Evolutionary conservation across 64 coral and sea anemone species (phyloP), one percentile per base, ranked within the genome.

Genomic region (Astreopora myriophthalma): DNA sequence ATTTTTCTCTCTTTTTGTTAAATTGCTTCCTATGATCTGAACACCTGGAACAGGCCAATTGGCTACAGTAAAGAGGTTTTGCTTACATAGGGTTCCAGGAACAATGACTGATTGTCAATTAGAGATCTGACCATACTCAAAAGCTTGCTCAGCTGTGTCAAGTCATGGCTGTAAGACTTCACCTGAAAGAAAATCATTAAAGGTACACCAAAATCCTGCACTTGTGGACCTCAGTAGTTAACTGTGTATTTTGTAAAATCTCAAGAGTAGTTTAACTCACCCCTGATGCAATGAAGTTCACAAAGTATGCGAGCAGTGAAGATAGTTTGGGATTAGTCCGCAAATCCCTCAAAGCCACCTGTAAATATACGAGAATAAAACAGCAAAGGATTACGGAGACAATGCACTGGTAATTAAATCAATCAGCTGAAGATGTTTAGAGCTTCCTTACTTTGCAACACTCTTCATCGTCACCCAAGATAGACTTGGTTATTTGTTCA

Each of bases 71-170:
- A 76, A 39, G 6, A 34, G 25, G 23, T 0, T 39, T 52, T 51
- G 67, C 95, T 96, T 90, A 96, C 95, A 86, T 96, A 93, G 14
- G 95, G 95, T 72, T 96, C 95, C 20, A 96, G 49, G 39, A 93
- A 96, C 11, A 96, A 60, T 6, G 91, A 93, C 34, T 71, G 68
- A 40, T 96, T 96, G 52, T 96, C 95, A n/a, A 93, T 89, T 17
- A 96, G 52, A 35, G 86, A 93, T 3, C 71, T 90, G 39, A 96
- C 91, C 95, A 96, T 93, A 25, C 90, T 81, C 42, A 96, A 42
- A 30, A 96, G 72, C 37, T 72, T 87, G 20, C 95, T 89, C 9
- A 96, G 91, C 68, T 96, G 95, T 34, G 57, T 75, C 12, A 96
- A 68, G 77, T 96, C 92, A 79, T 96, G 95, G 44, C 95, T 93